Evolutionary conservation across 2,797 vertebrate genomes (phyloP).

Genomic region (Poeciliopsis presidionis): DNA sequence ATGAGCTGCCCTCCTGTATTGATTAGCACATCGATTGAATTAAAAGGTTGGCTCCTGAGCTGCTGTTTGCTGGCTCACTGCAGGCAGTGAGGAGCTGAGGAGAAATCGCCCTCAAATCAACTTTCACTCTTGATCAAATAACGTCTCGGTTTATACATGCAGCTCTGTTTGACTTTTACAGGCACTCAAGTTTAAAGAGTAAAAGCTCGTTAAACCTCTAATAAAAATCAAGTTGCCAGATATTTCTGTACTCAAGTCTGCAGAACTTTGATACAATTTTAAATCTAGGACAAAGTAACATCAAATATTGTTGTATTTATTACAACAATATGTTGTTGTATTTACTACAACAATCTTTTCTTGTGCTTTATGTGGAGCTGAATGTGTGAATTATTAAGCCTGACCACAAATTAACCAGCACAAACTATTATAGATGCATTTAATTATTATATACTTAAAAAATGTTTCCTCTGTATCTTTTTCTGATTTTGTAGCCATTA

Average conservation of each 20-base stretch:
- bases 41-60: conserved; percentile 13
- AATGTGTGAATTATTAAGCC: not conserved
- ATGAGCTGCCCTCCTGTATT: conserved; percentile 14
- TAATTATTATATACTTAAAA: not conserved
- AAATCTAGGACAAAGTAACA: not conserved
- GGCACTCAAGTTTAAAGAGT: not conserved
- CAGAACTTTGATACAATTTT: not conserved
- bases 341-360: not conserved
- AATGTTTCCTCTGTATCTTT: not conserved
- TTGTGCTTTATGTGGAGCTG: not conserved
- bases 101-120: not conserved
- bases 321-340: not conserved
- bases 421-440: not conserved
- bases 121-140: not conserved
- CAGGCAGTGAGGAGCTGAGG: conserved; percentile 1
- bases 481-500: not conserved
- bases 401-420: not conserved
- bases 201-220: not conserved
- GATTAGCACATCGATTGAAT: conserved; percentile 25
- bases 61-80: conserved; percentile 34
- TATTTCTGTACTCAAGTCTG: not conserved
- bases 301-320: not conserved
- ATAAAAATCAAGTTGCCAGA: not conserved
- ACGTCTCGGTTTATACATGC: not conserved
- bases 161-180: not conserved